Evolutionary conservation across 2,888 invertebrate genomes (phyloP), one percentile per base, ranked within the genome.

Genomic region (Tanypteryx hageni): DNA sequence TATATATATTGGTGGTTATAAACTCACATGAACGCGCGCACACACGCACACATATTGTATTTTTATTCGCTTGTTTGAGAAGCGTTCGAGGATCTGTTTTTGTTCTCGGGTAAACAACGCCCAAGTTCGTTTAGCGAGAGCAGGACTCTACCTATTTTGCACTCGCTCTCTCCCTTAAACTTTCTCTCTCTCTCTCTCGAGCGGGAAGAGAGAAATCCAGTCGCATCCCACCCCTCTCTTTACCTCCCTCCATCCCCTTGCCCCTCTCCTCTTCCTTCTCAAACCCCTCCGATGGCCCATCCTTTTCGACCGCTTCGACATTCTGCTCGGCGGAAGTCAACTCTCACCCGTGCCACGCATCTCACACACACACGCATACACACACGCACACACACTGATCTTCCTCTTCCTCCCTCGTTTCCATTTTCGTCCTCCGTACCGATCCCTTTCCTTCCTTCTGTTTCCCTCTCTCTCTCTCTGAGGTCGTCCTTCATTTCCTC

Each of bases 311-410:
- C 8, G 61, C 44, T 68, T 83, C 91, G 64, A 57, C 92, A 11
- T 44, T 59, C 76, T 22, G 76, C 76, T 59, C 76, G 76, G 76
- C 76, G 76, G 76, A 76, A 76, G 76, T 76, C 76, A 76, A 76
- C 76, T 68, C 27, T 44, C 44, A 44, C 44, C 44, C 44, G 44
- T 44, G 44, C 44, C 44, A 44, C 44, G 44, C 44, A 44, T 44
- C 44, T 44, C 44, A 44, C 92, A 68, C 27, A 68, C 59, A 84
- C 93, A 31, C 92, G 93, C 92, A 93, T 93, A 31, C 7, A 68
- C 61, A 93, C 44, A 44, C 92, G 58, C 27, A 68, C 59, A 84
- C 93, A 31, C 92, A 93, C 92, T 93, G 93, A 31, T 58, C 76
- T 82, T 85, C 92, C 58, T 44, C 92, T 93, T n/a, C 89, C 92